Evolutionary conservation across 2,888 invertebrate species (phyloP).

Genomic region (Synanthedon vespiformis): DNA sequence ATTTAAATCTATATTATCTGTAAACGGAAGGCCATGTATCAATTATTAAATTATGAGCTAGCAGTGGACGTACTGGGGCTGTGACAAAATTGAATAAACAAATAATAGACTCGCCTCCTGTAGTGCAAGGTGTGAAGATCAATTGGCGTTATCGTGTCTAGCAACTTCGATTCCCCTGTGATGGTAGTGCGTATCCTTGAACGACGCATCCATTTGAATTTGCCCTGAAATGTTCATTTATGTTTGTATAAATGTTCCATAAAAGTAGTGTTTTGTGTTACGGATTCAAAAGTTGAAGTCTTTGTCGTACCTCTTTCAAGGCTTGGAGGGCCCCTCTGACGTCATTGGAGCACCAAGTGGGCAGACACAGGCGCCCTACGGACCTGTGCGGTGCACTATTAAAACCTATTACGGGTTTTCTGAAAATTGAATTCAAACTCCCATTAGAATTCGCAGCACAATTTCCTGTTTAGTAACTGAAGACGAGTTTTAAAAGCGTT

Average conservation of each 20-base stretch:
- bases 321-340: slow-evolving; percentile 83
- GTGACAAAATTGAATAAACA: not conserved
- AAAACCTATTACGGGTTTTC: slow-evolving; percentile 95
- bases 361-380: slow-evolving; percentile 92
- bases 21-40: too few species aligned
- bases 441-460: too few species aligned
- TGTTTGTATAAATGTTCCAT: too few species aligned
- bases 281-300: too few species aligned
- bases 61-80: too few species aligned
- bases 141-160: slow-evolving; percentile 73
- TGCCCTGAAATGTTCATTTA: slow-evolving; percentile 66
- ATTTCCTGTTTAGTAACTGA: too few species aligned
- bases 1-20: too few species aligned
- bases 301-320: slow-evolving; percentile 74
- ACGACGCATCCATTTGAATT: slow-evolving; percentile 88
- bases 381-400: slow-evolving; percentile 96
- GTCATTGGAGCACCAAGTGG: slow-evolving; percentile 85
- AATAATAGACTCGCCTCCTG: slow-evolving; percentile 40
- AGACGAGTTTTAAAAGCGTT: too few species aligned
- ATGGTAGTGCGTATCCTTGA: slow-evolving; percentile 91
- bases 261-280: too few species aligned
- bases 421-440: slow-evolving; percentile 20
- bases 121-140: slow-evolving; percentile 79
- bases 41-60: too few species aligned
- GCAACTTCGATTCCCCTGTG: slow-evolving; percentile 68